A percentile compares a stretch with the other conserved stretches of the same genome.
These are phyloP conservation scores for Platycheirus rosarum DNA, from an alignment of 2,888 invertebrate genomes.

Conservation along the genomic window DNA sequence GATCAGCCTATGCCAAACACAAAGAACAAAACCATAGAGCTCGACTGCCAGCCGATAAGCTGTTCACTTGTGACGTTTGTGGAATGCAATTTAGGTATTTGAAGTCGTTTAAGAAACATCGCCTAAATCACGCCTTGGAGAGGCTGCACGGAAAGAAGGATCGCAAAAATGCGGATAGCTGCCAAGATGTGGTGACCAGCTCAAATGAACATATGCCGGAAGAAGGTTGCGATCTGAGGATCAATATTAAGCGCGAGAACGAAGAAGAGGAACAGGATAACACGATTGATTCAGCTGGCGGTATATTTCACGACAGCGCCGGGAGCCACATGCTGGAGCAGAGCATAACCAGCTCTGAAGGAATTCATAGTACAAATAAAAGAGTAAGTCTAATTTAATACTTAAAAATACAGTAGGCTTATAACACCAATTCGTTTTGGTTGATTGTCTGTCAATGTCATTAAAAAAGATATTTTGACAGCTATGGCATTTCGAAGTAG, in stretches of 20 bases:
- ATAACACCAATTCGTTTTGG: no score
- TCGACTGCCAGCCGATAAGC: slow-evolving; percentile 92
- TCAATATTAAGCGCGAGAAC: slow-evolving; percentile 83
- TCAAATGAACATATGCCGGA: slow-evolving; percentile 87
- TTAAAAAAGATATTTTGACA: no score
- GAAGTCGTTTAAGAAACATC: slow-evolving; percentile 94
- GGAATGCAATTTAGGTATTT: slow-evolving; percentile 96
- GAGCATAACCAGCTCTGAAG: slow-evolving; percentile 81
- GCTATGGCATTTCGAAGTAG: no score
- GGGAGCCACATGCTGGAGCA: slow-evolving; percentile 83
- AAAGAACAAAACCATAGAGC: slow-evolving; percentile 95
- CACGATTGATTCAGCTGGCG: slow-evolving; percentile 87
- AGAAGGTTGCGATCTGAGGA: slow-evolving; percentile 85
- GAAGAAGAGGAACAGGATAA: slow-evolving; percentile 87
- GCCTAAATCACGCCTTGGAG: slow-evolving; percentile 93
- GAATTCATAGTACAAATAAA: slow-evolving; percentile 83
- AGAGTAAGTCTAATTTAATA: slow-evolving; percentile 78
- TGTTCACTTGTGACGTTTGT: slow-evolving; percentile 95
- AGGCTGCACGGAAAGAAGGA: slow-evolving; percentile 89
- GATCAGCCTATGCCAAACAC: slow-evolving; percentile 92
- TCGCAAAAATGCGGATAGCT: slow-evolving; percentile 73
- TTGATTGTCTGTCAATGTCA: no score
- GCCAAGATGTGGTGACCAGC: slow-evolving; percentile 88
- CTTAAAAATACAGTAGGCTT: no score
- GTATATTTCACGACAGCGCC: slow-evolving; percentile 81